A percentile compares a stretch with the other conserved stretches of the same genome.
These are phyloP conservation scores for Peucedramus taeniatus DNA, from an alignment of 2,113 vertebrate species.

Conservation along the genomic window DNA sequence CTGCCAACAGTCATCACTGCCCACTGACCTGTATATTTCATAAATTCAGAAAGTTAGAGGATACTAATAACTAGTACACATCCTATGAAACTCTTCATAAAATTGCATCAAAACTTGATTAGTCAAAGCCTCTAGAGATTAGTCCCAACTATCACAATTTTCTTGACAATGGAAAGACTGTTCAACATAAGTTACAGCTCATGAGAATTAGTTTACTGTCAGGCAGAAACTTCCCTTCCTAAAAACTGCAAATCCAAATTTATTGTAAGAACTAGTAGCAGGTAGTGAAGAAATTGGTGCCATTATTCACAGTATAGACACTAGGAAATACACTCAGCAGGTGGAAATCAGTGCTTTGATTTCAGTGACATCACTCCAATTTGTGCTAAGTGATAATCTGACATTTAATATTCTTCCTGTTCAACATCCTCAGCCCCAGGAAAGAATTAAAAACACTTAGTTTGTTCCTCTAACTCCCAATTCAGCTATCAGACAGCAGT, in stretches of 20 bases:
- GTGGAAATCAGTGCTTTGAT: background rate
- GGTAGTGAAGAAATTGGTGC: background rate
- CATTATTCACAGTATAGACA: background rate
- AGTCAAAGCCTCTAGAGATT: background rate
- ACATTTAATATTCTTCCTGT: slow-evolving; percentile 19
- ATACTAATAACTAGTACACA: background rate
- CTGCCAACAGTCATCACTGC: background rate
- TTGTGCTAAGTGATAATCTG: background rate
- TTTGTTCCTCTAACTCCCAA: background rate
- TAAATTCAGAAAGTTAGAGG: background rate
- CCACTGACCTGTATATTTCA: background rate
- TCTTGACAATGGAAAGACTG: background rate
- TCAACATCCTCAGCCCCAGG: background rate
- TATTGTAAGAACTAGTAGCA: background rate
- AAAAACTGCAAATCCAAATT: background rate
- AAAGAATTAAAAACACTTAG: slow-evolving; percentile 20
- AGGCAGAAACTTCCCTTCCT: background rate
- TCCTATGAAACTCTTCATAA: background rate
- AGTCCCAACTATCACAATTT: background rate
- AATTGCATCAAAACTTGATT: background rate
- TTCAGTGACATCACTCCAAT: background rate
- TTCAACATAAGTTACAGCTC: background rate
- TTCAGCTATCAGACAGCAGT: background rate
- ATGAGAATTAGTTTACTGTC: background rate
- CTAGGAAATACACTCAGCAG: background rate